These are phyloP conservation scores for Parambassis ranga DNA, from an alignment of 2,797 vertebrate genomes.

Conservation along the genomic window DNA sequence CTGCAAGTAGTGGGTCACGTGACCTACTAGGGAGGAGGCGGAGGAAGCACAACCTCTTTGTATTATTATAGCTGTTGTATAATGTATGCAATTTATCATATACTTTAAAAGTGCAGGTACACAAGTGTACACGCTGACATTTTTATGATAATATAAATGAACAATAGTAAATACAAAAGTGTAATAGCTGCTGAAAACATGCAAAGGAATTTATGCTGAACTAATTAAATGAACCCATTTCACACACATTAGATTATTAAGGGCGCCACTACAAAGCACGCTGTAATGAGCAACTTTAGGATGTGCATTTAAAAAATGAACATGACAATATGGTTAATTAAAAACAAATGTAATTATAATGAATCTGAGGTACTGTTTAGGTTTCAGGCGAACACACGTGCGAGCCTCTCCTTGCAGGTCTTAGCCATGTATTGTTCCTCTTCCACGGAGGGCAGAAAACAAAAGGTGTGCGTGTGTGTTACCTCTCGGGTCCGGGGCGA, in stretches of 20 bases:
- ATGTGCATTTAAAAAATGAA: neutral
- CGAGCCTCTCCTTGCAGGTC: constrained; percentile 2
- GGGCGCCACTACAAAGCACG: neutral
- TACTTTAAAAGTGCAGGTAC: too few relatives aligned
- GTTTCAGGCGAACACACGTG: neutral
- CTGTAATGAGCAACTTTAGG: neutral
- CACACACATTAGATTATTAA: neutral
- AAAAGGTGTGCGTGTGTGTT: constrained; percentile 56
- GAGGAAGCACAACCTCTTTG: neutral
- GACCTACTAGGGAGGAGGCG: neutral
- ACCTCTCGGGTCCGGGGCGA: constrained; percentile 64
- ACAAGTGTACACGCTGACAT: too few relatives aligned
- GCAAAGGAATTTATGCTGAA: neutral
- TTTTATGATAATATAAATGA: neutral
- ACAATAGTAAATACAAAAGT: neutral
- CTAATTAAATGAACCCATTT: neutral
- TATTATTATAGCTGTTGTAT: neutral
- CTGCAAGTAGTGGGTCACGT: neutral
- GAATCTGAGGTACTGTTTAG: neutral
- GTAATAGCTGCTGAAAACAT: neutral
- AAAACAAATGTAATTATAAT: neutral
- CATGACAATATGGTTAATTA: neutral
- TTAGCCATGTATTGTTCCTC: neutral
- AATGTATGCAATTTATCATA: too few relatives aligned
- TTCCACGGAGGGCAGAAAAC: constrained; percentile 4